Evolutionary conservation across 2,888 invertebrate species (phyloP).

Genomic region (Eilema caniola): DNA sequence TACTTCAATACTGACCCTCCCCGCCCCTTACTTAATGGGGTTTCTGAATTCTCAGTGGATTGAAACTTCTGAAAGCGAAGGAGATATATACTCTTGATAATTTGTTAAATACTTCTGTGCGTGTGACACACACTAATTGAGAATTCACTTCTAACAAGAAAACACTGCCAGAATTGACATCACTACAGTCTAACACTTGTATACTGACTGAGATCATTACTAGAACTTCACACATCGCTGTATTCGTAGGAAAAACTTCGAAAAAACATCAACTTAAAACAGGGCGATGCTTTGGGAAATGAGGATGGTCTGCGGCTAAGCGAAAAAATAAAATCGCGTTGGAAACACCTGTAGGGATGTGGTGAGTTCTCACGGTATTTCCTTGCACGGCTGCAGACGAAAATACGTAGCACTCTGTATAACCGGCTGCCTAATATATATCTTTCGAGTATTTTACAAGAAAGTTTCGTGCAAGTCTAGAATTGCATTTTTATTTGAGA

Average conservation of each 20-base stretch:
- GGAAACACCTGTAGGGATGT: constrained; percentile 57
- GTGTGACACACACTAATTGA: no score
- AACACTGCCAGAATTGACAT: constrained; percentile 11
- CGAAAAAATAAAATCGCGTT: constrained; percentile 42
- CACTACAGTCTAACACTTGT: constrained; percentile 36
- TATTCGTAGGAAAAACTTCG: constrained; percentile 26
- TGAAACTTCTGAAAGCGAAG: no score
- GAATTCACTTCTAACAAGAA: no score
- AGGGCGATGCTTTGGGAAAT: constrained; percentile 51
- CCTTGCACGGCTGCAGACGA: constrained; percentile 57
- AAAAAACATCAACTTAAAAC: constrained; percentile 41
- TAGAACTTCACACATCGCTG: constrained; percentile 38
- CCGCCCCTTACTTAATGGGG: no score
- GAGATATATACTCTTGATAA: no score
- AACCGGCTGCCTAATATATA: constrained; percentile 33
- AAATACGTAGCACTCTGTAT: constrained; percentile 47
- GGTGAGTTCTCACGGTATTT: constrained; percentile 61
- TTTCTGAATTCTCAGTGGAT: no score
- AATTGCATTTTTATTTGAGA: neutral
- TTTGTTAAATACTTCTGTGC: no score
- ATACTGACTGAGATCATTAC: constrained; percentile 52
- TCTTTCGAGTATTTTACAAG: neutral
- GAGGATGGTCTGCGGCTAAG: constrained; percentile 41
- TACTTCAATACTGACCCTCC: no score
- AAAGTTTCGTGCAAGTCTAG: neutral